Evolutionary conservation across 2,797 vertebrate genomes (phyloP).

Genomic region (Furcifer pardalis): DNA sequence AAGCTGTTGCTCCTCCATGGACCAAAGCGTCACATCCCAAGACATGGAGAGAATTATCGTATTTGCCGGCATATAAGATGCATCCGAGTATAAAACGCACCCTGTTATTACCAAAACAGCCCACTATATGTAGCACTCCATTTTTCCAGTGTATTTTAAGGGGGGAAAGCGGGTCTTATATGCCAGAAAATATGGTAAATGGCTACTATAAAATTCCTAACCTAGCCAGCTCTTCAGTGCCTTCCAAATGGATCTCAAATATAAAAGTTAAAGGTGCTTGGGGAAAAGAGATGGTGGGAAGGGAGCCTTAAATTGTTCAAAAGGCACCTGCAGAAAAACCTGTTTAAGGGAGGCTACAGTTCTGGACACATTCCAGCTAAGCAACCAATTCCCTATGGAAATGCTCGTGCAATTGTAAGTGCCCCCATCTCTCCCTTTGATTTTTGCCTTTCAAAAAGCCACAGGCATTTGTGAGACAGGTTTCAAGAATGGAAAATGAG

Average conservation of each 20-base stretch:
- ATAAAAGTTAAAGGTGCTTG: constrained; percentile 37
- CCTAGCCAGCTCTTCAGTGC: constrained; percentile 46
- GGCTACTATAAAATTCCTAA: constrained; percentile 30
- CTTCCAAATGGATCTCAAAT: constrained; percentile 53
- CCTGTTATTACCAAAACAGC: too few relatives aligned
- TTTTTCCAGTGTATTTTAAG: too few relatives aligned
- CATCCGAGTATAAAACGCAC: too few relatives aligned
- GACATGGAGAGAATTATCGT: not conserved
- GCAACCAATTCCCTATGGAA: constrained; percentile 62
- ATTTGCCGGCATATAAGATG: too few relatives aligned
- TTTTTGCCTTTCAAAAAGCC: constrained; percentile 60
- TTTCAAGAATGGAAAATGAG: constrained; percentile 68
- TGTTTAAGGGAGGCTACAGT: constrained; percentile 61
- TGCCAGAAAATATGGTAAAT: too few relatives aligned
- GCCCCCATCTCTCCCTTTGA: not conserved
- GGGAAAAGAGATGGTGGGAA: constrained; percentile 36
- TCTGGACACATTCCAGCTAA: constrained; percentile 61
- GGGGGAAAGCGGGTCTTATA: too few relatives aligned
- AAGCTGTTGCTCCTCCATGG: too few relatives aligned
- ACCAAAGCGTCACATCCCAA: not conserved
- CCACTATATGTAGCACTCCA: too few relatives aligned
- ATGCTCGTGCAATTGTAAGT: constrained; percentile 61
- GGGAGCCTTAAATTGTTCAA: constrained; percentile 65
- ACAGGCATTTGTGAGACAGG: constrained; percentile 58
- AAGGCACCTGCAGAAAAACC: constrained; percentile 64